phyloP scores from a whole-genome alignment of 2,113 vertebrate species.

The Rhegmatorhina hoffmannsi region DNA sequence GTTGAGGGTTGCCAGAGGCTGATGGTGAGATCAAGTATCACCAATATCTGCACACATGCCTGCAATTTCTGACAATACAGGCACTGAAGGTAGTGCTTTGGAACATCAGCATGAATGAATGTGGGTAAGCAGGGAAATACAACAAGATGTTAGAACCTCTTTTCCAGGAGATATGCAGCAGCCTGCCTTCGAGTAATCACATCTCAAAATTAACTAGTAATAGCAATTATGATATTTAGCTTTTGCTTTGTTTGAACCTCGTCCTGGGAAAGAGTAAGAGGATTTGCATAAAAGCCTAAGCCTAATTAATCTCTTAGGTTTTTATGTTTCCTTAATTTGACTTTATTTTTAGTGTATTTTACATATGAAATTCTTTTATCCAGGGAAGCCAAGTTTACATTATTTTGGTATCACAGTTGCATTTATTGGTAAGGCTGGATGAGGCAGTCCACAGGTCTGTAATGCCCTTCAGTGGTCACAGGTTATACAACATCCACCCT shows the following conservation, averaged over 20 bases:
- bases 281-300: constrained; percentile 15
- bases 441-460: neutral
- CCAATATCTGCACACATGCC: neutral
- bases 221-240: neutral
- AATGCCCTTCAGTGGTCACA: neutral
- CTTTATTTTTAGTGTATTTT: neutral
- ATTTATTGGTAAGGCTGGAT: neutral
- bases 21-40: neutral
- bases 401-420: neutral
- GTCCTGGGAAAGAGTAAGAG: neutral
- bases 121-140: neutral
- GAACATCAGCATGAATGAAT: neutral
- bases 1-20: neutral
- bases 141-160: neutral
- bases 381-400: neutral
- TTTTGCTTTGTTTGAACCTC: neutral
- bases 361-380: neutral
- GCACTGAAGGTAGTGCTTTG: neutral
- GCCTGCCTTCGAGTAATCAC: neutral
- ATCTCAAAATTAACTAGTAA: neutral
- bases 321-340: neutral
- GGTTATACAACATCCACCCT: neutral
- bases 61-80: neutral
- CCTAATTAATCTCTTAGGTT: neutral
- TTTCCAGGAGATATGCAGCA: neutral